Evolutionary conservation across 2,113 vertebrate genomes (phyloP), one percentile per base, ranked within the genome.

Genomic region (Riparia riparia): DNA sequence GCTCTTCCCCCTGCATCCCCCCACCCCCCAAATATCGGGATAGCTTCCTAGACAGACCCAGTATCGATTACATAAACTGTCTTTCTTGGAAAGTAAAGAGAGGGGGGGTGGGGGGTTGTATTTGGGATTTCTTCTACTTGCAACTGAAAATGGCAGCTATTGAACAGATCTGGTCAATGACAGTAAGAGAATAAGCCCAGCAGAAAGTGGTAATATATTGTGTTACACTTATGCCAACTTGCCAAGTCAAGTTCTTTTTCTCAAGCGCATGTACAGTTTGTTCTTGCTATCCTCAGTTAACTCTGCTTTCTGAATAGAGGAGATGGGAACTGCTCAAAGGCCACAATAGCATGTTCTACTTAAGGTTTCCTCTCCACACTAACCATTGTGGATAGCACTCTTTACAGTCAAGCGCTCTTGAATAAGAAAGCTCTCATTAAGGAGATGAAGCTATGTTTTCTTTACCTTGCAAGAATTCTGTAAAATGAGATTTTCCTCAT

Each of bases 131-230:
- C 92, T 96, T 92, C 70, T 96, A 74, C 88, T 95, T 74, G 82
- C 96, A 78, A 61, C 94, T 24, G 56, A 96, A 95, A 97, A 74
- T 61, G 96, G 95, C 96, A 97, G 93, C 96, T 93, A 53, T 84
- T 97, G 95, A 97, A 96, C 96, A 96, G 95, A 95, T 95, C 93
- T 96, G 95, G 94, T 96, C 97, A 97, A 95, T 94, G 95, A 95
- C 96, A 97, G 90, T 97, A 94, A 85, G 90, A 97, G 96, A 97
- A 97, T 96, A 91, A 96, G 91, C 89, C 95, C 87, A 82, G 96
- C 89, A 96, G 96, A 98, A 97, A 97, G 95, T 95, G 94, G 91
- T 93, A 95, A 97, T 97, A 97, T 96, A 97, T 97, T 97, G 97
- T 94, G 96, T 87, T 95, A 94, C 95, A 86, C 93, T 97, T 89